phyloP scores from a whole-genome alignment of 2,113 vertebrate species.

The Delphinus delphis region DNA sequence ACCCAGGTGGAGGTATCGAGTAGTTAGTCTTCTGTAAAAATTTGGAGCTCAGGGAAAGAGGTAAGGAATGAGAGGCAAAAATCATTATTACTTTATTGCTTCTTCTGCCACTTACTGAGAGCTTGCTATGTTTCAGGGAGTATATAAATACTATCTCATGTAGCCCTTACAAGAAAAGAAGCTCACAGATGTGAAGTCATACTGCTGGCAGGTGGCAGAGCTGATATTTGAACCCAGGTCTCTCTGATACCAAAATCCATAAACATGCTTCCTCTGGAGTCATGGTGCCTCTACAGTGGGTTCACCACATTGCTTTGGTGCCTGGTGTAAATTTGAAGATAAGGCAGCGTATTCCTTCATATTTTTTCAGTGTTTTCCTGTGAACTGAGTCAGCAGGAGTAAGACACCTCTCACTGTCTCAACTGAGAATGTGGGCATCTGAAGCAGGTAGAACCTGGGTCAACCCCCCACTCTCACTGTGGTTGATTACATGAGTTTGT shows the following conservation, averaged over 20 bases:
- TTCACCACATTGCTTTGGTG: neutral
- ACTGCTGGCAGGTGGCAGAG: neutral
- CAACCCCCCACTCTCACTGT: fast-evolving
- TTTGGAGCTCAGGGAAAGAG: neutral
- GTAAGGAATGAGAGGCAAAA: neutral
- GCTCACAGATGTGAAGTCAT: neutral
- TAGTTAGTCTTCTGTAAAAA: neutral
- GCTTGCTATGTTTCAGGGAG: neutral
- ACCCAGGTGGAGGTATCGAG: neutral
- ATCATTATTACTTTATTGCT: neutral
- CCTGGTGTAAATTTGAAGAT: neutral
- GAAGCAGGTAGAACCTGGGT: neutral
- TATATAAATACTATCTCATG: neutral
- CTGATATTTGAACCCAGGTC: neutral
- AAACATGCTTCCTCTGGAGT: too few relatives aligned
- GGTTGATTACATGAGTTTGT: neutral
- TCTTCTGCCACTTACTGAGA: neutral
- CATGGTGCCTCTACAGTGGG: fast-evolving
- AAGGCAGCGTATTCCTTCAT: neutral
- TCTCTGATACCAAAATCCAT: neutral
- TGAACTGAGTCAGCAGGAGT: neutral
- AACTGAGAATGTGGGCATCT: neutral
- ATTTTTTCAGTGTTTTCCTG: neutral
- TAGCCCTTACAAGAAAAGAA: neutral
- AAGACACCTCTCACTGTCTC: neutral